A percentile compares a stretch with the other conserved stretches of the same genome.
These are phyloP conservation scores for Propithecus coquereli DNA, from an alignment of 2,113 vertebrate species.

Conservation along the genomic window DNA sequence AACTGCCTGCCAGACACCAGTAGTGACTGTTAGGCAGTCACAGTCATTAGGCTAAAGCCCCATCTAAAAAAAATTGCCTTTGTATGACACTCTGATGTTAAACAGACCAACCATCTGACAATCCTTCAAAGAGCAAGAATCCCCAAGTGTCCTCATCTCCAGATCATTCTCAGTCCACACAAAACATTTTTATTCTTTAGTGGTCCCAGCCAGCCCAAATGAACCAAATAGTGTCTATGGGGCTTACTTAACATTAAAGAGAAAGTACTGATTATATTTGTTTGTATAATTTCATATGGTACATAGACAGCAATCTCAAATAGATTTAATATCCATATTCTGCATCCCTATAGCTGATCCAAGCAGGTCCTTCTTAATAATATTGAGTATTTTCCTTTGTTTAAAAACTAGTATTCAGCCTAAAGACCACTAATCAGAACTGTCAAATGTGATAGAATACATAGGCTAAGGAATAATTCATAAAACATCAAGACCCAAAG, in stretches of 20 bases:
- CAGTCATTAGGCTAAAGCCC: slow-evolving; percentile 37
- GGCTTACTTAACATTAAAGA: background rate
- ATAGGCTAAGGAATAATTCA: slow-evolving; percentile 6
- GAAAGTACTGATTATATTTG: slow-evolving; percentile 21
- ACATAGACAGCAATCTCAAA: slow-evolving; percentile 5
- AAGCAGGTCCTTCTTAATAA: slow-evolving; percentile 24
- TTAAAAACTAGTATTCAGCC: slow-evolving; percentile 35
- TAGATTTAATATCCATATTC: slow-evolving; percentile 11
- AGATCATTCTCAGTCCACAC: background rate
- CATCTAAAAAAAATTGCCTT: slow-evolving; percentile 23
- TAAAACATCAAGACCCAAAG: slow-evolving; percentile 5
- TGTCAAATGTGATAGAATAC: slow-evolving; percentile 4
- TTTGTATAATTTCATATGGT: slow-evolving; percentile 22
- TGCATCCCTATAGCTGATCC: slow-evolving; percentile 3
- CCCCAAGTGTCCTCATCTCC: background rate
- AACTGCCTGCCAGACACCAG: slow-evolving; percentile 38
- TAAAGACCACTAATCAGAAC: slow-evolving; percentile 44
- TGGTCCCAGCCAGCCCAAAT: background rate
- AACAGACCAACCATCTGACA: slow-evolving; percentile 48
- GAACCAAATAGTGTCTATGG: background rate
- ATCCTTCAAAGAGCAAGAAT: slow-evolving; percentile 15
- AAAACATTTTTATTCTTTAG: slow-evolving; percentile 22
- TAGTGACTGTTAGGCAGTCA: slow-evolving; percentile 54
- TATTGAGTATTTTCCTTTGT: slow-evolving; percentile 31
- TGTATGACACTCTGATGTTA: slow-evolving; percentile 33